These are phyloP conservation scores for Zygogramma bicolorata DNA, from an alignment of 2,888 invertebrate species.

Conservation along the genomic window DNA sequence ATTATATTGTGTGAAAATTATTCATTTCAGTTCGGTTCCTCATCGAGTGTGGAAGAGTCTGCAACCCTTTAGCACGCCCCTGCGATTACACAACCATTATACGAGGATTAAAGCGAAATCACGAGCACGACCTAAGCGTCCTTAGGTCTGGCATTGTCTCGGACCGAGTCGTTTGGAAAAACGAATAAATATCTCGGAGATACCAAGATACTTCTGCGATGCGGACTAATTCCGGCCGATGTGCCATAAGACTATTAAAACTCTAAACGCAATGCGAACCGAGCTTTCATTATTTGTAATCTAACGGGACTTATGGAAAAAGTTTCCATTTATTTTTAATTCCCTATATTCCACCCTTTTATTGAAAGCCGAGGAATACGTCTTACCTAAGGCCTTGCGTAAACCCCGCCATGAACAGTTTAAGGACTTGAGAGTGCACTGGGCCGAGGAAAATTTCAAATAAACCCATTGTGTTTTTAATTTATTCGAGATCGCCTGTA, in stretches of 20 bases:
- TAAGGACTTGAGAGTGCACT: conserved; percentile 54
- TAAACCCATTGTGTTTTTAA: conserved; percentile 26
- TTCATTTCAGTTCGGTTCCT: too few relatives aligned
- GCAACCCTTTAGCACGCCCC: conserved; percentile 25
- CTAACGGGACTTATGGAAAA: conserved; percentile 67
- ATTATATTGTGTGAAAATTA: too few relatives aligned
- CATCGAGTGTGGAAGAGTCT: background rate
- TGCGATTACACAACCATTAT: conserved; percentile 67
- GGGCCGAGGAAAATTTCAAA: conserved; percentile 48
- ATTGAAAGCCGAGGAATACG: conserved; percentile 63
- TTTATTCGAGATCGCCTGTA: background rate
- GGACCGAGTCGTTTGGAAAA: conserved; percentile 68
- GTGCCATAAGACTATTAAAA: conserved; percentile 68
- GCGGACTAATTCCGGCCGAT: conserved; percentile 65
- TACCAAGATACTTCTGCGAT: conserved; percentile 58
- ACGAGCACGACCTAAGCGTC: conserved; percentile 62
- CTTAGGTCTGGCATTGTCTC: conserved; percentile 65
- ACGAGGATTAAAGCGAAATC: conserved; percentile 69
- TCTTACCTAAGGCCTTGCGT: conserved; percentile 56
- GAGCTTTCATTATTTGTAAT: conserved; percentile 68
- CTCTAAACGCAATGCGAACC: conserved; percentile 67
- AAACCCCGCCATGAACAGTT: conserved; percentile 55
- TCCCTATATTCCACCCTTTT: conserved; percentile 67
- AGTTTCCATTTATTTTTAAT: conserved; percentile 69
- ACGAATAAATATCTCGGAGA: conserved; percentile 67